Evolutionary conservation across 2,888 invertebrate genomes (phyloP).

Genomic region (Himalopsyche japonica): DNA sequence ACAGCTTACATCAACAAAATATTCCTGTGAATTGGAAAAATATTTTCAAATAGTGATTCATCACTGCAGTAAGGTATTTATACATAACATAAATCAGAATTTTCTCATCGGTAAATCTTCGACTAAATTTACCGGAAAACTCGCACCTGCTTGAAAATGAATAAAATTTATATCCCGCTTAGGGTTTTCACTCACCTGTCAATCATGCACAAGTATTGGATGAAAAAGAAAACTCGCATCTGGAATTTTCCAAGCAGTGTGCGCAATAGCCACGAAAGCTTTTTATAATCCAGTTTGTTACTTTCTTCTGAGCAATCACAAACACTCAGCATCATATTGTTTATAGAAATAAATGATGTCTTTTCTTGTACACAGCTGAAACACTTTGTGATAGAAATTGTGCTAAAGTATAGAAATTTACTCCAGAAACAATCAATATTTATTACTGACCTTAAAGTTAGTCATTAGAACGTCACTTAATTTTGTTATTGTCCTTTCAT

Average conservation of each 20-base stretch:
- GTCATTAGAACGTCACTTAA: background rate
- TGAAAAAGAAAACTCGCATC: background rate
- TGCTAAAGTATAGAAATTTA: background rate
- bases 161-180: background rate
- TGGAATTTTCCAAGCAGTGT: background rate
- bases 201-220: background rate
- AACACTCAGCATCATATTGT: background rate
- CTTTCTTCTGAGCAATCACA: background rate
- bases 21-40: no score
- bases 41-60: no score
- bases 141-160: background rate
- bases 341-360: background rate
- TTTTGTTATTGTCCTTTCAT: no score
- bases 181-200: conserved; percentile 1
- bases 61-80: no score
- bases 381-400: background rate
- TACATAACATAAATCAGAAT: background rate
- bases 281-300: background rate
- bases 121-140: background rate
- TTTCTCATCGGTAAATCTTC: background rate
- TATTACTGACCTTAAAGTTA: background rate
- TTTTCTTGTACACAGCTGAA: background rate
- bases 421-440: background rate
- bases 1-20: no score
- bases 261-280: background rate